Evolutionary conservation across 2,113 vertebrate species (phyloP).

Genomic region (Zeus faber): DNA sequence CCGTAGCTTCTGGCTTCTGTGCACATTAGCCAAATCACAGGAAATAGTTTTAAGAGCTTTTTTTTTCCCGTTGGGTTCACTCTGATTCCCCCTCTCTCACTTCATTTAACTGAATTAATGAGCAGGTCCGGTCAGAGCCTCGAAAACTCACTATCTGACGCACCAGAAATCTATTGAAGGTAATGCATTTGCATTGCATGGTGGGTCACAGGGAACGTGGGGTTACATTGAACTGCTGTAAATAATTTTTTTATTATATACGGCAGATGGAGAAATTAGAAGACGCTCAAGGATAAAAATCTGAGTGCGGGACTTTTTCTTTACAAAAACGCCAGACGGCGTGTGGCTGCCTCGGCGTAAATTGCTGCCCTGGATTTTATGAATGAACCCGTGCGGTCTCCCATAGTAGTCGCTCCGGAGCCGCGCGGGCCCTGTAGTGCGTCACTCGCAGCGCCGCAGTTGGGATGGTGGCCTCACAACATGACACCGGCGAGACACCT

Average conservation of each 20-base stretch:
- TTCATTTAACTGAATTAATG: conserved; percentile 84
- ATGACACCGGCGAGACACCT: conserved; percentile 86
- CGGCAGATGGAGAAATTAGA: no score
- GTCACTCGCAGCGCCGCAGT: not conserved
- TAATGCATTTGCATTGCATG: conserved; percentile 24
- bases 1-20: conserved; percentile 23
- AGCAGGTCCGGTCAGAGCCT: conserved; percentile 59
- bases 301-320: no score
- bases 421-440: not conserved
- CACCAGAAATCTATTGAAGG: conserved; percentile 30
- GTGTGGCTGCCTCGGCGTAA: not conserved
- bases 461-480: conserved; percentile 83
- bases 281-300: no score
- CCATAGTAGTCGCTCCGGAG: conserved; percentile 54
- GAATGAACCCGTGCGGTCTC: conserved; percentile 26
- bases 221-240: no score
- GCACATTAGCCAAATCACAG: conserved; percentile 57
- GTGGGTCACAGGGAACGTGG: conserved; percentile 9
- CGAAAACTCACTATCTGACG: conserved; percentile 45
- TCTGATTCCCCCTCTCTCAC: conserved; percentile 73
- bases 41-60: conserved; percentile 65
- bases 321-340: no score
- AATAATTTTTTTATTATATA: no score
- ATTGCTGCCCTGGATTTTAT: conserved; percentile 17
- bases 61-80: conserved; percentile 57